Evolutionary conservation across 2,797 vertebrate genomes (phyloP).

Genomic region (Rhinogobio ventralis): DNA sequence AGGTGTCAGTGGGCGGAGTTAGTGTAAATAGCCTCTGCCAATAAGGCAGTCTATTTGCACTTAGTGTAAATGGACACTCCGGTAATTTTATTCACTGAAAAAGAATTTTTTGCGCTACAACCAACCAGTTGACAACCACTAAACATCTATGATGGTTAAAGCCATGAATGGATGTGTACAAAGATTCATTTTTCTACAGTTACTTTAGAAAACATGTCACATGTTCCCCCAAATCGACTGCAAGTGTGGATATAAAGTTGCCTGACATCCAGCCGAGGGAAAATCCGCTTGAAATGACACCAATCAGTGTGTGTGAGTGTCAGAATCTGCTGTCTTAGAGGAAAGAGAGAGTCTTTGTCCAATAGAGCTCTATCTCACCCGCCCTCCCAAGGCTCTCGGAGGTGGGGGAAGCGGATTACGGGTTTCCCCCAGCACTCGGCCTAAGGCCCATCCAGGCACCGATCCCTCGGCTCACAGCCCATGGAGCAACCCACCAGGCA

Average conservation of each 20-base stretch:
- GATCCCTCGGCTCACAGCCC: constrained; percentile 72
- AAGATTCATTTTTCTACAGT: constrained; percentile 11
- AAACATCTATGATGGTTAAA: background rate
- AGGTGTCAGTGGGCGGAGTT: too few relatives aligned
- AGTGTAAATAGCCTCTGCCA: too few relatives aligned
- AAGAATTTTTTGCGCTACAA: background rate
- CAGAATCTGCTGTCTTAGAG: constrained; percentile 63
- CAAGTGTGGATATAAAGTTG: background rate
- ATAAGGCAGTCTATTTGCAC: too few relatives aligned
- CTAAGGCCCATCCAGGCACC: constrained; percentile 77
- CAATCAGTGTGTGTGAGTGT: constrained; percentile 60
- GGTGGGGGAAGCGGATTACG: constrained; percentile 75
- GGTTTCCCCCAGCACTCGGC: constrained; percentile 78
- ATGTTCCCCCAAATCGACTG: constrained; percentile 22
- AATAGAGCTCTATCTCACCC: constrained; percentile 74
- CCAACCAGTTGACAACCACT: background rate
- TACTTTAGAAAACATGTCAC: constrained; percentile 7
- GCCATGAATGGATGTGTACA: background rate
- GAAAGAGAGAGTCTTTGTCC: constrained; percentile 64
- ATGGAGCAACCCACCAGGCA: constrained; percentile 78
- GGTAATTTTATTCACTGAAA: background rate
- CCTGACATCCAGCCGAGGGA: constrained; percentile 31
- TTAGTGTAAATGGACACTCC: too few relatives aligned
- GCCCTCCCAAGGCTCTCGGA: constrained; percentile 77
- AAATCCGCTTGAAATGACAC: constrained; percentile 46